These are phyloP conservation scores for Leuciscus waleckii DNA, from an alignment of 2,797 vertebrate species.

Conservation along the genomic window DNA sequence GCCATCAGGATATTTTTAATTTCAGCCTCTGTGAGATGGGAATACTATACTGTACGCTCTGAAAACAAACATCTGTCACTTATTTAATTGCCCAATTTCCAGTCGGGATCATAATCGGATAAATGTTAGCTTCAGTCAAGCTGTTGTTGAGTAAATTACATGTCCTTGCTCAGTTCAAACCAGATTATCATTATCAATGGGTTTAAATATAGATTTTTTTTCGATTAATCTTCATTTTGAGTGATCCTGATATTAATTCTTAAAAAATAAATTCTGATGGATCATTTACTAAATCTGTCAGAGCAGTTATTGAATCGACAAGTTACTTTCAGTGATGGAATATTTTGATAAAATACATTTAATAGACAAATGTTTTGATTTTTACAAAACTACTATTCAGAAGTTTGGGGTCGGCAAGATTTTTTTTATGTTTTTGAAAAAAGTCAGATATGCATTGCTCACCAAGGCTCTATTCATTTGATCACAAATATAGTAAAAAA, in stretches of 20 bases:
- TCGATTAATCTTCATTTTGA: not conserved
- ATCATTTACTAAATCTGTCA: not conserved
- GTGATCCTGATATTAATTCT: not conserved
- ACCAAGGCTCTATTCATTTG: not conserved
- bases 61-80: conserved; percentile 53
- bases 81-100: conserved; percentile 38
- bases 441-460: not conserved
- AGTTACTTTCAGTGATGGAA: not conserved
- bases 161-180: not conserved
- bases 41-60: conserved; percentile 1
- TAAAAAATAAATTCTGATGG: not conserved
- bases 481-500: not conserved
- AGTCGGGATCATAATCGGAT: conserved; percentile 27
- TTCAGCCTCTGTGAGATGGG: not conserved
- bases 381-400: not conserved
- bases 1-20: conserved; percentile 34
- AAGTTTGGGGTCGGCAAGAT: not conserved
- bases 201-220: not conserved
- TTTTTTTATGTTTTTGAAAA: not conserved
- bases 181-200: not conserved
- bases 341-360: not conserved
- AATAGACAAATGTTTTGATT: not conserved
- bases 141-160: not conserved
- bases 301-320: not conserved
- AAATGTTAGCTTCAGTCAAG: conserved; percentile 26